phyloP scores from a whole-genome alignment of 2,888 invertebrate genomes.

The Caenorhabditis drosophilae region DNA sequence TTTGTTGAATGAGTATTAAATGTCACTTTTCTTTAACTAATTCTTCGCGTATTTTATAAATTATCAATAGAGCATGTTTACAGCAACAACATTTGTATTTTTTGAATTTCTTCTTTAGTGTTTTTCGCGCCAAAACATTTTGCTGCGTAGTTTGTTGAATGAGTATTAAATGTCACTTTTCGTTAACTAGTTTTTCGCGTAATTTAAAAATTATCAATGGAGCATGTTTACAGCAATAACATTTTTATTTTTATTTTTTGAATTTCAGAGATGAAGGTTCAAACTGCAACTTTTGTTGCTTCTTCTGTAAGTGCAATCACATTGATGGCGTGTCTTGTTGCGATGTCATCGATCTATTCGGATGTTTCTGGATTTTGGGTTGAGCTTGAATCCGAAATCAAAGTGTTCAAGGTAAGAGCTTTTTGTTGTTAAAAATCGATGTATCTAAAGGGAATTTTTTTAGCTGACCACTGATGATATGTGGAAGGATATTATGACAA shows the following conservation, averaged over 20 bases:
- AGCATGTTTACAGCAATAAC: constrained; percentile 15
- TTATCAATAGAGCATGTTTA: too few relatives aligned
- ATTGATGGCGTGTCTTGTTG: constrained; percentile 59
- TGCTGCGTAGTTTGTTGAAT: too few relatives aligned
- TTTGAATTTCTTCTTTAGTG: neutral
- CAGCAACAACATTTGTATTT: constrained; percentile 7
- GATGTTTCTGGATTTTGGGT: constrained; percentile 63
- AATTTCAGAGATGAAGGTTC: constrained; percentile 60
- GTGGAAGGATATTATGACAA: constrained; percentile 65
- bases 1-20: too few relatives aligned
- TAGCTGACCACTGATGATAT: constrained; percentile 62
- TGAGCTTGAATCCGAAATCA: constrained; percentile 65
- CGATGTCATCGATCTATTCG: constrained; percentile 62
- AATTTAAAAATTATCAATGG: too few relatives aligned
- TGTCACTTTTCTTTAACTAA: too few relatives aligned
- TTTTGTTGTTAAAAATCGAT: neutral
- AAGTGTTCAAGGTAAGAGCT: constrained; percentile 52
- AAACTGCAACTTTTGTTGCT: constrained; percentile 65
- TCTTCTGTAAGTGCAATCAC: constrained; percentile 63
- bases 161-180: too few relatives aligned
- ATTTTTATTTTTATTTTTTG: constrained; percentile 5
- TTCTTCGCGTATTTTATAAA: too few relatives aligned
- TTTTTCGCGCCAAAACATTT: neutral
- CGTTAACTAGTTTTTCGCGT: too few relatives aligned
- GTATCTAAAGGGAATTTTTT: constrained; percentile 7